Conservation (phyloP, 2,888 invertebrate species). For the Conistra vaccinii region DNA sequence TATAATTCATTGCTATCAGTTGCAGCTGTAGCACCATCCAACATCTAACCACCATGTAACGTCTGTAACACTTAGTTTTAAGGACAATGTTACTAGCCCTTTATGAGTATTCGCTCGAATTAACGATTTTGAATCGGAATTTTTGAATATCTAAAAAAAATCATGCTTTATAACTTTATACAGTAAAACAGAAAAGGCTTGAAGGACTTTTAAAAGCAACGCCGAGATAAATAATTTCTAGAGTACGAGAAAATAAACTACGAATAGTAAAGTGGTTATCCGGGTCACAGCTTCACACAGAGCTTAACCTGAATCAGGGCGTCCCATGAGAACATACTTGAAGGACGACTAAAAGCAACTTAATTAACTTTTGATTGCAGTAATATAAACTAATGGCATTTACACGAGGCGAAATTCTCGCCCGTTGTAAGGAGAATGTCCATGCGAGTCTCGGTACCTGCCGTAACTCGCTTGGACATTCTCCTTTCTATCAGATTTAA, state of each 20-base stretch:
- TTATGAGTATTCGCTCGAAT: no score
- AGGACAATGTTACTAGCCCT: no score
- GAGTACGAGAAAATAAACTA: neutral
- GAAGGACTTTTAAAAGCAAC: neutral
- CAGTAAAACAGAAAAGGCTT: neutral
- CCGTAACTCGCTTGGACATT: no score
- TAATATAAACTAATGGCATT: neutral
- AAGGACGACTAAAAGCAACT: neutral
- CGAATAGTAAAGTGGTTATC: slow-evolving; percentile 1
- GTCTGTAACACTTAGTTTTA: no score
- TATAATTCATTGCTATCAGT: no score
- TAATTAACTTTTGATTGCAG: slow-evolving; percentile 6
- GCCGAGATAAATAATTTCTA: slow-evolving; percentile 5
- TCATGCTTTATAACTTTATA: neutral
- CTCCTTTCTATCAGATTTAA: no score
- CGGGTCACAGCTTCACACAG: neutral
- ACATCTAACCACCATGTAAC: no score
- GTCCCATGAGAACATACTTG: neutral
- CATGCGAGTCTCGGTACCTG: no score
- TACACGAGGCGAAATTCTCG: neutral
- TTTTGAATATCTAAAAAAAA: neutral
- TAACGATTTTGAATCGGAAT: no score
- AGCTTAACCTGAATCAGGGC: neutral
- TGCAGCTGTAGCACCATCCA: no score
- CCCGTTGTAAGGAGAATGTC: neutral